Conservation (phyloP, 1,140 invertebrate genomes). For the Aradophagus sp. region DNA sequence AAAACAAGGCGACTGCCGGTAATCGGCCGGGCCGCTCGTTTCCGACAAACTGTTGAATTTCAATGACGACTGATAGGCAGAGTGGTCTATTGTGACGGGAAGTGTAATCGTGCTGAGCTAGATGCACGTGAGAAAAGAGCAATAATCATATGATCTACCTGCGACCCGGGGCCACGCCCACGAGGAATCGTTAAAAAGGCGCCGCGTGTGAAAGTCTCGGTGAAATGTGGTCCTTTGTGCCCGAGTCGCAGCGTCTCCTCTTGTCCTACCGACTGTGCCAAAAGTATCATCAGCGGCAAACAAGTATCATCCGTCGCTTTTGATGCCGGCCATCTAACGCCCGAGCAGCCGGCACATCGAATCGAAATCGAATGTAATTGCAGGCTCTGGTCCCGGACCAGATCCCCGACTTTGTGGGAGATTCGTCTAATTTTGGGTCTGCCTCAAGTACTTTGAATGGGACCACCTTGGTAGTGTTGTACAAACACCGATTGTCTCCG, state of each 20-base stretch:
- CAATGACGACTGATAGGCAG: conserved; percentile 13
- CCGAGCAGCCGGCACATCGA: conserved; percentile 33
- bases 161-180: conserved; percentile 58
- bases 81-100: not conserved
- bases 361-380: conserved; percentile 48
- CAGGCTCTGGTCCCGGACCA: conserved; percentile 18
- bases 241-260: conserved; percentile 50
- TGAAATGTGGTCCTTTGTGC: conserved; percentile 60
- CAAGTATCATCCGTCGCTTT: conserved; percentile 26
- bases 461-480: conserved; percentile 47
- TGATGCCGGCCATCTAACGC: not conserved
- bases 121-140: conserved; percentile 46
- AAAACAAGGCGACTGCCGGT: conserved; percentile 8
- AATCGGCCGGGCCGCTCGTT: conserved; percentile 22
- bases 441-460: conserved; percentile 34
- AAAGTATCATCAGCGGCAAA: conserved; percentile 18
- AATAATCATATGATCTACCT: conserved; percentile 60
- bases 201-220: conserved; percentile 63
- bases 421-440: conserved; percentile 42
- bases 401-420: conserved; percentile 4
- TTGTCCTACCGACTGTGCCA: conserved; percentile 24
- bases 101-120: not conserved
- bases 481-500: conserved; percentile 30
- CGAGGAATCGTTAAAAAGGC: conserved; percentile 53
- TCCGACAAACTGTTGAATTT: conserved; percentile 28